Evolutionary conservation across 2,797 vertebrate species (phyloP).

Genomic region (Champsocephalus gunnari): DNA sequence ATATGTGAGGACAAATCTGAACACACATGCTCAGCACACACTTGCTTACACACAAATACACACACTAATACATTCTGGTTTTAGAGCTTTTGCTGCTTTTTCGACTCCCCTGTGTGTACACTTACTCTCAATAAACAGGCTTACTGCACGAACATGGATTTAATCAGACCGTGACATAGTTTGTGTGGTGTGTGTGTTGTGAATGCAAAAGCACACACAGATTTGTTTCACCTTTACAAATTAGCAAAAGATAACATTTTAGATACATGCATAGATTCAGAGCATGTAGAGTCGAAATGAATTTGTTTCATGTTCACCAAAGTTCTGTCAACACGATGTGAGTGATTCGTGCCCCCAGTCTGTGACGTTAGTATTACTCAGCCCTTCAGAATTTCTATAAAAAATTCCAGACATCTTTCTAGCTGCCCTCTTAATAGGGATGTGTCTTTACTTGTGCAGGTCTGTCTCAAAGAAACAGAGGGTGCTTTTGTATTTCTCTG

Average conservation of each 20-base stretch:
- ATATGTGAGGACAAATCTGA: constrained; percentile 25
- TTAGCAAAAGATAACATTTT: constrained; percentile 15
- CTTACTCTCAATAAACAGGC: constrained; percentile 46
- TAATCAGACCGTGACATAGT: constrained; percentile 27
- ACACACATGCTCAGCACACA: constrained; percentile 21
- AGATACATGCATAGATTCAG: constrained; percentile 21
- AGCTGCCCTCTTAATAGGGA: constrained; percentile 39
- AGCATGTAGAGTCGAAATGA: constrained; percentile 21
- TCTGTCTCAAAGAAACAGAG: constrained; percentile 35
- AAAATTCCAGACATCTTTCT: constrained; percentile 63
- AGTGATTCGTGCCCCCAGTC: constrained; percentile 34
- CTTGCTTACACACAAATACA: constrained; percentile 22
- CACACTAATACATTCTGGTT: constrained; percentile 51
- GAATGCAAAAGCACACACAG: constrained; percentile 3
- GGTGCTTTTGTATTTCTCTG: constrained; percentile 26
- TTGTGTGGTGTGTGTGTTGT: constrained; percentile 14
- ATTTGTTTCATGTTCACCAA: constrained; percentile 23
- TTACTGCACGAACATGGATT: constrained; percentile 29
- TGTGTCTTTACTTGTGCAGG: constrained; percentile 61
- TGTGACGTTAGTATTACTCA: constrained; percentile 69
- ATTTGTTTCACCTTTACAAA: constrained; percentile 23
- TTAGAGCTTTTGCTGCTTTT: constrained; percentile 55
- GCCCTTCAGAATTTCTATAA: constrained; percentile 52
- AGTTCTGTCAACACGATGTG: constrained; percentile 50
- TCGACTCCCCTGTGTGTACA: constrained; percentile 44